Percentiles rank a stretch among this genome's conserved stretches.
Conservation (phyloP, 2,888 invertebrate genomes). For the Nematopogon swammerdamellus region DNA sequence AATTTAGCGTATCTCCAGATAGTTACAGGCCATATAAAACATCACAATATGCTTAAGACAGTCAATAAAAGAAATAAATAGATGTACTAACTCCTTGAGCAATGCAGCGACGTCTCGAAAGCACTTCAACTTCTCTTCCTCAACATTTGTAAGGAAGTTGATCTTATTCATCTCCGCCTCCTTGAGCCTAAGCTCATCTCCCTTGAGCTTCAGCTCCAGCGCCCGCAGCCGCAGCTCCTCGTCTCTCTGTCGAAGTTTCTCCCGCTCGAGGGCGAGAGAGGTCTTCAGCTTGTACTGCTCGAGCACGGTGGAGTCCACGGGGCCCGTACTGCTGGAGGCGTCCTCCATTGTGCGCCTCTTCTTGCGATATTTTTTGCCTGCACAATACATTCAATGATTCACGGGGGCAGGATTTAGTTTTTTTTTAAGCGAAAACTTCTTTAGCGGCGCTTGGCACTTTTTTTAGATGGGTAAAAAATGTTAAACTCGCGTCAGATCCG, state of each 20-base stretch:
- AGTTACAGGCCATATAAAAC: too few species aligned
- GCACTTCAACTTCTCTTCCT: slow-evolving; percentile 25
- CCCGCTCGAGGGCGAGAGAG: slow-evolving; percentile 16
- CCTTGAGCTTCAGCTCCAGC: slow-evolving; percentile 22
- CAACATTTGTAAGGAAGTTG: slow-evolving; percentile 22
- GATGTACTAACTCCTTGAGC: slow-evolving; percentile 21
- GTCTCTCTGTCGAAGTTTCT: slow-evolving; percentile 20
- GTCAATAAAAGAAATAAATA: too few species aligned
- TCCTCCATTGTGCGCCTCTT: neutral
- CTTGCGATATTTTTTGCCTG: neutral
- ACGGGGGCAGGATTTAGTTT: too few species aligned
- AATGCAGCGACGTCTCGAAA: slow-evolving; percentile 22
- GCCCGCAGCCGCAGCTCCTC: slow-evolving; percentile 24
- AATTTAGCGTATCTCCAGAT: too few species aligned
- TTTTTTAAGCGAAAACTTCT: too few species aligned
- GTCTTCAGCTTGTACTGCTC: neutral
- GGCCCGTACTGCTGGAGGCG: neutral
- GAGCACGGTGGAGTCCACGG: neutral
- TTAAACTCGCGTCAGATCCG: too few species aligned
- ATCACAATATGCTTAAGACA: too few species aligned
- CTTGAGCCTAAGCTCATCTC: slow-evolving; percentile 23
- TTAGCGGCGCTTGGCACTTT: too few species aligned
- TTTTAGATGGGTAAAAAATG: too few species aligned
- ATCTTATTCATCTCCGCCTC: slow-evolving; percentile 26
- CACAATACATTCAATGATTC: too few species aligned